phyloP scores from a whole-genome alignment of 2,113 vertebrate species.

The Ctenodactylus gundi region DNA sequence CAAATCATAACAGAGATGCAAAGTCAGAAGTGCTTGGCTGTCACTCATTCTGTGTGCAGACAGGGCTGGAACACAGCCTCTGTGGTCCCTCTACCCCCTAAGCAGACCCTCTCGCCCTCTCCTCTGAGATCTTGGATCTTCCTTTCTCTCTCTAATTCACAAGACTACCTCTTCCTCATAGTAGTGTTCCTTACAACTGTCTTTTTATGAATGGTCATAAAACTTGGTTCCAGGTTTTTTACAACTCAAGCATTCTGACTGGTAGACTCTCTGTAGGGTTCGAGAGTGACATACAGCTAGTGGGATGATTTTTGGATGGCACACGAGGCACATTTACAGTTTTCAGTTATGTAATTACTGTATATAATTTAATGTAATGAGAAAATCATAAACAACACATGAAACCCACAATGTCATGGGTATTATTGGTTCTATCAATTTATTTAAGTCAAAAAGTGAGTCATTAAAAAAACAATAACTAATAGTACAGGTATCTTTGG shows the following conservation, averaged over 20 bases:
- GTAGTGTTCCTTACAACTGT: not conserved
- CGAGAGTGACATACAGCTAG: not conserved
- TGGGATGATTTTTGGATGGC: not conserved
- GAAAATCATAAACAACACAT: conserved; percentile 33
- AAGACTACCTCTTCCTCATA: rapidly evolving
- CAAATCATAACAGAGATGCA: no score
- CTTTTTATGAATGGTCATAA: not conserved
- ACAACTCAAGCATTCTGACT: not conserved
- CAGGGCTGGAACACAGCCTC: not conserved
- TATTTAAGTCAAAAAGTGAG: conserved; percentile 39
- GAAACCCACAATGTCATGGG: conserved; percentile 34
- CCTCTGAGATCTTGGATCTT: not conserved
- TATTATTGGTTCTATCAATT: not conserved
- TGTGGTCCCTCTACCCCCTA: no score
- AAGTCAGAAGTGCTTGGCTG: not conserved
- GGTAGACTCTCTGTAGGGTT: not conserved
- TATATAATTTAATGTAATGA: not conserved
- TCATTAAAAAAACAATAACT: not conserved
- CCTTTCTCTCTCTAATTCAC: not conserved
- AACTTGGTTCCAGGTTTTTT: not conserved
- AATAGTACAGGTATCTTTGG: not conserved
- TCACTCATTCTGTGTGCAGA: not conserved
- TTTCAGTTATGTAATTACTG: conserved; percentile 43
- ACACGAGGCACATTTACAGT: not conserved
- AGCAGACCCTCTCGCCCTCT: not conserved